Percentiles rank a stretch among this genome's conserved stretches.
Evolutionary conservation across 2,113 vertebrate genomes (phyloP).

Genomic region (Donacobius atricapilla): DNA sequence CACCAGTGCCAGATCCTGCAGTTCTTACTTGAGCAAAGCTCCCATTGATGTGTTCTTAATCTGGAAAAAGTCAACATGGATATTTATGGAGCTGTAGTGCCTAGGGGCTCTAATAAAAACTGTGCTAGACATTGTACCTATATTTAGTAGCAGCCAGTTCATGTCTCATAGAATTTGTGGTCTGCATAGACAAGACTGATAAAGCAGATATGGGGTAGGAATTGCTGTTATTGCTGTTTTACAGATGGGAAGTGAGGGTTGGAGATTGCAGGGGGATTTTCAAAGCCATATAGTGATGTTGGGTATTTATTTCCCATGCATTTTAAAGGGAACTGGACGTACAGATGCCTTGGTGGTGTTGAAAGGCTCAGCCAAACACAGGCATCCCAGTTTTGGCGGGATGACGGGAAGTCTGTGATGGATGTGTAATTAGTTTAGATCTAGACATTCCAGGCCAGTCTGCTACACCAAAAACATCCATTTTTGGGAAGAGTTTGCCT

Average conservation of each 20-base stretch:
- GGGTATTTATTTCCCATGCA: neutral
- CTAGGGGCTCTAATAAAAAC: conserved; percentile 53
- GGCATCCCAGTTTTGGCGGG: neutral
- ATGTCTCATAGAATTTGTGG: conserved; percentile 50
- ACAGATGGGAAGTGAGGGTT: neutral
- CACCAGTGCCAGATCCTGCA: conserved; percentile 42
- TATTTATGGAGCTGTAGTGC: conserved; percentile 61
- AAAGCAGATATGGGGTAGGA: conserved; percentile 32
- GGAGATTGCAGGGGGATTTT: conserved; percentile 5
- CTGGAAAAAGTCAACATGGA: conserved; percentile 59
- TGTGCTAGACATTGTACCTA: conserved; percentile 53
- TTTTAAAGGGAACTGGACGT: neutral
- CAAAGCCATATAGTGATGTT: neutral
- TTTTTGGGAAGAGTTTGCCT: conserved; percentile 19
- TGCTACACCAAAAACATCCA: neutral
- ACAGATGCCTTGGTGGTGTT: neutral
- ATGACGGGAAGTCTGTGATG: neutral
- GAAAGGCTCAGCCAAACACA: neutral
- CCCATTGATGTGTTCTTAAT: conserved; percentile 58
- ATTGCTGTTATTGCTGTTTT: conserved; percentile 43
- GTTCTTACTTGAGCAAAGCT: conserved; percentile 42
- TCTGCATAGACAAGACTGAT: conserved; percentile 51
- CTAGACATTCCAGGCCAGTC: conserved; percentile 32
- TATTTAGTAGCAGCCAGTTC: conserved; percentile 58
- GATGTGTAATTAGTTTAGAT: conserved; percentile 40